A percentile compares a stretch with the other conserved stretches of the same genome.
Conservation (phyloP, 1,140 invertebrate species). For the Diachasma alloeum region DNA sequence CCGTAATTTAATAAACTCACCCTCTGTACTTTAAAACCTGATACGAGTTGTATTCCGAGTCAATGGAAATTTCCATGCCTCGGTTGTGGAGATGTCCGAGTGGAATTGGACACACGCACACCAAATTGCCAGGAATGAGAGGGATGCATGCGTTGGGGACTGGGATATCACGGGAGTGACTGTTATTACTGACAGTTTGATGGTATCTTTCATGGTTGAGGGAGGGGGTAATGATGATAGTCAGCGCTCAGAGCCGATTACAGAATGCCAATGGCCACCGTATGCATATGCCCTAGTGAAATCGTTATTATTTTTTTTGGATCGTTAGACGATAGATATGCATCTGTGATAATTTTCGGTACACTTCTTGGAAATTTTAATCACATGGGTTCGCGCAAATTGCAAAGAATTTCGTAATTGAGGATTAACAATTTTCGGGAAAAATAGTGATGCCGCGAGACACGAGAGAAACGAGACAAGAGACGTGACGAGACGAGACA, state of each 20-base stretch:
- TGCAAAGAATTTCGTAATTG: too few species aligned
- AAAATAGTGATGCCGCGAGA: too few species aligned
- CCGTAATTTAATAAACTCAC: slow-evolving; percentile 31
- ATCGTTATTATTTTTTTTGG: not conserved
- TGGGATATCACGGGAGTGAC: slow-evolving; percentile 9
- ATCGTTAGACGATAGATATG: too few species aligned
- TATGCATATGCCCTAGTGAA: not conserved
- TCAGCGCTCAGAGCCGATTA: slow-evolving; percentile 28
- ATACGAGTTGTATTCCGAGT: not conserved
- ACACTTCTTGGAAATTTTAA: too few species aligned
- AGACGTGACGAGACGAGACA: too few species aligned
- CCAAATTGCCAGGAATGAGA: not conserved
- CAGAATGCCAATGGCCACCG: slow-evolving; percentile 26
- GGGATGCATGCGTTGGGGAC: not conserved
- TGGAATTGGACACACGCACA: not conserved
- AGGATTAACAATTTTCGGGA: too few species aligned
- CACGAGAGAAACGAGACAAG: too few species aligned
- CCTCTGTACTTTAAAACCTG: not conserved
- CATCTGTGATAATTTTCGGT: too few species aligned
- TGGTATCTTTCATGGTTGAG: slow-evolving; percentile 24
- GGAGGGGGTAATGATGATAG: slow-evolving; percentile 33
- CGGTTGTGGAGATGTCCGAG: not conserved
- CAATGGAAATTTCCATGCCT: not conserved
- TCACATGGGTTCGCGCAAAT: too few species aligned
- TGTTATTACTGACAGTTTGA: slow-evolving; percentile 38